These are phyloP conservation scores for Heterotilapia buettikoferi DNA, from an alignment of 2,113 vertebrate genomes.

Conservation along the genomic window DNA sequence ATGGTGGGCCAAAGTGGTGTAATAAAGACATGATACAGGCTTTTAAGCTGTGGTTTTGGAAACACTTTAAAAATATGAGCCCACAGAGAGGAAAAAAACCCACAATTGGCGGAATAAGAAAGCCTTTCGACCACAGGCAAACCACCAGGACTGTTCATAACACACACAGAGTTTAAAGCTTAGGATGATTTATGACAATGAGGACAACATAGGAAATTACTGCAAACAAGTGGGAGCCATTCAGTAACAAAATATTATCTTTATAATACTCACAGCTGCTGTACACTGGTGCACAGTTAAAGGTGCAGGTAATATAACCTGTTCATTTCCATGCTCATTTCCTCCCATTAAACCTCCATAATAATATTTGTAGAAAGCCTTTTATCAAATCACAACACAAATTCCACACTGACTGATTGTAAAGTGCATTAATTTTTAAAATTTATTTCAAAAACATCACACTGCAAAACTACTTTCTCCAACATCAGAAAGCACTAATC, in stretches of 20 bases:
- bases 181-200: not conserved
- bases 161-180: not conserved
- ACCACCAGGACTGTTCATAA: conserved; percentile 25
- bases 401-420: not conserved
- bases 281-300: not conserved
- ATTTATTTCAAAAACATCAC: not conserved
- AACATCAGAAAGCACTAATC: not conserved
- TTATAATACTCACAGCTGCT: not conserved
- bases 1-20: not conserved
- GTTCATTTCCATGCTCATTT: not conserved
- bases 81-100: not conserved
- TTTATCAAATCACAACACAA: not conserved
- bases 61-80: not conserved
- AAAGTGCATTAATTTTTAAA: not conserved
- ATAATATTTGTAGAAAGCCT: not conserved
- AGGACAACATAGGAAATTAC: conserved; percentile 24
- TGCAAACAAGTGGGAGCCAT: conserved; percentile 1
- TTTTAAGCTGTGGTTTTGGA: not conserved
- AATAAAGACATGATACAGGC: conserved; percentile 10
- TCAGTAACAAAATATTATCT: not conserved
- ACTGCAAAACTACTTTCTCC: not conserved
- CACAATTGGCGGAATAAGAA: conserved; percentile 44
- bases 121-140: conserved; percentile 40
- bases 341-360: not conserved
- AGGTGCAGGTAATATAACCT: not conserved